Percentiles rank a stretch among this genome's conserved stretches.
phyloP scores from a whole-genome alignment of 2,888 invertebrate genomes.

The Drosophila mulleri region DNA sequence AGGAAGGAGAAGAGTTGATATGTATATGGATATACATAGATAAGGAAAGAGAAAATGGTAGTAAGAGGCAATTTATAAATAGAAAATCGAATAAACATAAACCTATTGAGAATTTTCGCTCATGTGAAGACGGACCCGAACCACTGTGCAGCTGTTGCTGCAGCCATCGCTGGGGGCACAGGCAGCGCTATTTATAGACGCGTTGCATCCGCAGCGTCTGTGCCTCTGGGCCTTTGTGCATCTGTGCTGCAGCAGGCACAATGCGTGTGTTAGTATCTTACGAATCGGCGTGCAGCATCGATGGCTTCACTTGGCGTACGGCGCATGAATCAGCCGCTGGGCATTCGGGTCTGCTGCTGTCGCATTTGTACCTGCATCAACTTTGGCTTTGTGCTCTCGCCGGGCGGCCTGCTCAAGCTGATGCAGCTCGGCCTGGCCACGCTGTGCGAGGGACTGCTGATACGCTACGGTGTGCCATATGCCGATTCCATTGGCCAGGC shows the following conservation, averaged over 20 bases:
- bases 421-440: slow-evolving; percentile 91
- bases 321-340: slow-evolving; percentile 83
- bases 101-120: not conserved
- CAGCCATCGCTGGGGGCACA: slow-evolving; percentile 32
- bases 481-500: slow-evolving; percentile 91
- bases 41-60: not conserved
- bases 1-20: too few species aligned
- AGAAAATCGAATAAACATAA: not conserved
- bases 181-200: slow-evolving; percentile 49
- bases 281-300: not conserved
- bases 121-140: not conserved
- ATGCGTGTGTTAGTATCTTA: slow-evolving; percentile 6
- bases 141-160: slow-evolving; percentile 11
- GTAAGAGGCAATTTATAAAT: not conserved
- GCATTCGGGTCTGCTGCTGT: slow-evolving; percentile 90
- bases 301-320: slow-evolving; percentile 81
- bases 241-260: not conserved
- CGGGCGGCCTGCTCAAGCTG: slow-evolving; percentile 91
- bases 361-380: slow-evolving; percentile 92
- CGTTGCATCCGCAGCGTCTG: slow-evolving; percentile 12
- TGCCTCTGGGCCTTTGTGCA: not conserved
- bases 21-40: not conserved
- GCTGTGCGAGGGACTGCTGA: slow-evolving; percentile 92
- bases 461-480: slow-evolving; percentile 91
- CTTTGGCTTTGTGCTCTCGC: slow-evolving; percentile 90